phyloP scores from a whole-genome alignment of 2,888 invertebrate genomes.

The Hirtodrosophila alboralis region DNA sequence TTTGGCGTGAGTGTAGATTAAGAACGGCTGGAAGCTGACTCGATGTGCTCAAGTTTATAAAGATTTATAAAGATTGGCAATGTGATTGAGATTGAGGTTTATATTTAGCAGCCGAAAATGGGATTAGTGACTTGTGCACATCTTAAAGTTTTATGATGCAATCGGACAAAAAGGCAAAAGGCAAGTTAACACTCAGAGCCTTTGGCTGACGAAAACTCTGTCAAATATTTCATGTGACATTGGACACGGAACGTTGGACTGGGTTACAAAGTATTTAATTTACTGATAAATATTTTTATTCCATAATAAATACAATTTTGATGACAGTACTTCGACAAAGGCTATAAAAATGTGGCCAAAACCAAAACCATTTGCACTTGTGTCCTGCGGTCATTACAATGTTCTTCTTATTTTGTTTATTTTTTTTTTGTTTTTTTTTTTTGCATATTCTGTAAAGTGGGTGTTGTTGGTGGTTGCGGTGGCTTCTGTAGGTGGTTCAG shows the following conservation, averaged over 20 bases:
- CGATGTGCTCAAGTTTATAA: constrained; percentile 5
- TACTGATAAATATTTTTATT: constrained; percentile 80
- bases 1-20: not conserved
- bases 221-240: constrained; percentile 30
- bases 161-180: constrained; percentile 43
- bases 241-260: constrained; percentile 15
- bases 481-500: constrained; percentile 41
- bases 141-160: constrained; percentile 58
- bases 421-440: constrained; percentile 45
- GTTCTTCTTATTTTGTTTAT: constrained; percentile 13
- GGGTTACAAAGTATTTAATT: constrained; percentile 67
- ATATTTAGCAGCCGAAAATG: constrained; percentile 40
- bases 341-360: constrained; percentile 66
- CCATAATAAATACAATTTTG: constrained; percentile 70
- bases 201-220: constrained; percentile 43
- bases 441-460: constrained; percentile 62
- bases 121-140: constrained; percentile 20
- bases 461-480: not conserved
- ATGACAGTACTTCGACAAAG: constrained; percentile 61
- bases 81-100: constrained; percentile 29
- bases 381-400: constrained; percentile 77
- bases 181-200: not conserved
- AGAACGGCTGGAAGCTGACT: not conserved
- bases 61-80: not conserved
- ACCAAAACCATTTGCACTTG: constrained; percentile 63